A percentile compares a stretch with the other conserved stretches of the same genome.
Conservation (phyloP, 2,797 vertebrate species). For the Leptodactylus fallax region DNA sequence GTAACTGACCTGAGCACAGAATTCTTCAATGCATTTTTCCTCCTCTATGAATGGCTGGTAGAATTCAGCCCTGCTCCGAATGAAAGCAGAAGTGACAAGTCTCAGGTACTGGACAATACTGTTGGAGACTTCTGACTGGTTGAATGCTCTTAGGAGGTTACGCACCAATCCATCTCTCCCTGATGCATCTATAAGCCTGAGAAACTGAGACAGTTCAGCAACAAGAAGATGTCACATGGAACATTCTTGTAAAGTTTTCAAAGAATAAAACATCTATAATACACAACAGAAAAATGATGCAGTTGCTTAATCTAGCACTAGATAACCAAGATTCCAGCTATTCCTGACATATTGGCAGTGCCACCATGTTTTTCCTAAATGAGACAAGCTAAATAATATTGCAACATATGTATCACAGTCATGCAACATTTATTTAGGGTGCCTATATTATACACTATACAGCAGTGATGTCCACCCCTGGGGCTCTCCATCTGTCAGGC, state of each 20-base stretch:
- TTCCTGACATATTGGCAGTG: too few relatives aligned
- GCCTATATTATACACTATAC: too few relatives aligned
- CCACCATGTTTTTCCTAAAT: too few relatives aligned
- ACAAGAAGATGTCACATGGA: neutral
- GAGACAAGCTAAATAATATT: too few relatives aligned
- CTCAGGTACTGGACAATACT: constrained; percentile 81
- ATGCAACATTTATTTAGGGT: too few relatives aligned
- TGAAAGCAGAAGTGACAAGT: constrained; percentile 83
- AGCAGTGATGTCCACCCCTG: too few relatives aligned
- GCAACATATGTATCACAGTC: too few relatives aligned
- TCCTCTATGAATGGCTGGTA: constrained; percentile 83
- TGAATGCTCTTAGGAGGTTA: constrained; percentile 79
- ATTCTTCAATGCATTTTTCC: constrained; percentile 78
- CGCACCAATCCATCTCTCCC: constrained; percentile 74
- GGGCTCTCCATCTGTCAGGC: too few relatives aligned
- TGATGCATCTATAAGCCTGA: constrained; percentile 78
- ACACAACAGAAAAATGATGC: too few relatives aligned
- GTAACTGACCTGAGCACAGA: constrained; percentile 79
- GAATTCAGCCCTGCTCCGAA: constrained; percentile 81
- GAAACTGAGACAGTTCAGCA: constrained; percentile 71
- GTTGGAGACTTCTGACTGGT: constrained; percentile 79
- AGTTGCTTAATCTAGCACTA: too few relatives aligned
- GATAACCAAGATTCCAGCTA: too few relatives aligned
- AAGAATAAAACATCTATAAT: neutral
- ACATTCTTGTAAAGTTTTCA: too few relatives aligned